Base-by-base conservation (phyloP, 1,140 invertebrate species). In the Macrobrachium rosenbergii region DNA sequence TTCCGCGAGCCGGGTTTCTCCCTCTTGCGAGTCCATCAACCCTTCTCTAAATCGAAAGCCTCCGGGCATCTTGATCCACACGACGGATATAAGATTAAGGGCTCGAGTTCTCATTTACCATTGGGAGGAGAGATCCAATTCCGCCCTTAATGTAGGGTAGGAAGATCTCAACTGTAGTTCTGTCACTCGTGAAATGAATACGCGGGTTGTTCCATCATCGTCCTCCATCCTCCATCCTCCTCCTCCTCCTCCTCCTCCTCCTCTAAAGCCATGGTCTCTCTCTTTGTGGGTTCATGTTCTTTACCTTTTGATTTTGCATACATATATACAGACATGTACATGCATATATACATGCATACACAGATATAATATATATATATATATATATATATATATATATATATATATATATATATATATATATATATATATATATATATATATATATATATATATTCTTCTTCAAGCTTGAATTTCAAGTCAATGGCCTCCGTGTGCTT, bases 361-460 rank as follows among this genome's bases (percentile, higher is more conserved):
- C 79, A 67, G 60, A 64, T 62, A 37, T 62, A 81, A 14, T 45
- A 10, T 19, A 77, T 52, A 78, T 8, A 78, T 21, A 78, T 8
- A 60, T 6, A 78, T 0, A 78, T 6, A 78, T 23, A 78, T 6
- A 52, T 52, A 12, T 5, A 10, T 52, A 52, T 8, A 5, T 5
- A 10, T 52, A 2, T 52, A 52, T 52, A 67, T 28, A 67, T 21
- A 64, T 64, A 67, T 45, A 58, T 45, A 82, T n/a, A 69, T 64
- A 82, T 43, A 67, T 63, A 81, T 43, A 67, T 63, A 81, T 19
- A 67, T 45, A 77, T 19, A 77, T 77, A 78, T 23, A 78, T 59
- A 78, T 23, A 78, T 59, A 78, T 23, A 78, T 59, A 78, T 19
- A 78, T 23, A 78, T 59, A 78, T 23, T n/a, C n/a, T n/a, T n/a